Evolutionary conservation across 2,888 invertebrate species (phyloP), one percentile per base, ranked within the genome.

Genomic region (Hirtodrosophila histrioides): DNA sequence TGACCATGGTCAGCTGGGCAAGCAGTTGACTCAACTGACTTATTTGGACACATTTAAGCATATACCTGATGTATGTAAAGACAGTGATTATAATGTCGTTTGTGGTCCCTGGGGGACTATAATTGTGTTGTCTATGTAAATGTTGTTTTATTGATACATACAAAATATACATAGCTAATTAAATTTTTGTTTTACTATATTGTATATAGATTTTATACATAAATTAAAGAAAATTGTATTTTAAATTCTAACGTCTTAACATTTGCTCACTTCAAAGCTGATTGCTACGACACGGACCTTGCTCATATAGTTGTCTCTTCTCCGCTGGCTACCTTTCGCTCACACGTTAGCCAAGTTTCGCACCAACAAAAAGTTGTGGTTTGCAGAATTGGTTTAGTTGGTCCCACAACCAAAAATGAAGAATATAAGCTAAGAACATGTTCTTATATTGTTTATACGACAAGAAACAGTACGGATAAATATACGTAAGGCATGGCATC

Each of bases 1-100:
- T 91, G 94, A 94, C 82, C 96, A 97, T 91, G 95, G 96, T 1
- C 97, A 97, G 88, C 90, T 97, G 44, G 95, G 82, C 5, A 48
- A 39, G 3, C 76, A 55, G 35, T 6, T 48, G 1, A 7, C 39
- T 9, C 48, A 57, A 8, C 53, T 29, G 27, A 6, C 44, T 0
- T 86, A 68, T 44, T 36, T 70, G 31, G 90, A 89, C 55, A 39
- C 48, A 17, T 89, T 85, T 76, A 62, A 91, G 91, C 68, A 80
- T 86, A 9, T 81, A 69, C 39, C 37, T 7, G 48, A 70, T 17
- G 31, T 53, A 4, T 4, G 79, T 24, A 43, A 77, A 17, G 69
- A 40, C 6, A n/a, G 9, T n/a, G 35, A 60, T 12, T 61, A 36
- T 33, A 63, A 39, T 46, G 46, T 93, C 10, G 76, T 91, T 17